Evolutionary conservation across 2,113 vertebrate species (phyloP).

Genomic region (Hemichromis elongatus): DNA sequence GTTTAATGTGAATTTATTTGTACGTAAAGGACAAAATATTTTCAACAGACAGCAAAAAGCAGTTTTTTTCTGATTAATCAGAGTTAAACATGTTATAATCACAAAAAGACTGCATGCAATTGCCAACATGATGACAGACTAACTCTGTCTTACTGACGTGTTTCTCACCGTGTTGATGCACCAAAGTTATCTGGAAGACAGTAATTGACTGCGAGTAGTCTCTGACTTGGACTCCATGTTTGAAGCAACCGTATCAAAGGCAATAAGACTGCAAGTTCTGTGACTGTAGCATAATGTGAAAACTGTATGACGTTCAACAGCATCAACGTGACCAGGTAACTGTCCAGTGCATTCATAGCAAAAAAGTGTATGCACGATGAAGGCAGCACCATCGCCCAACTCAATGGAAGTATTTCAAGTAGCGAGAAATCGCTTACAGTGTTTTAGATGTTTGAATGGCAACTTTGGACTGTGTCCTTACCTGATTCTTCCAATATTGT

Average conservation of each 20-base stretch:
- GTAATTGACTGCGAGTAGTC: background rate
- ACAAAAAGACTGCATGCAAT: background rate
- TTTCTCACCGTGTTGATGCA: background rate
- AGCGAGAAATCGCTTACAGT: background rate
- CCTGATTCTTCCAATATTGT: background rate
- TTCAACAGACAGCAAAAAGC: background rate
- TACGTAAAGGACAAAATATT: background rate
- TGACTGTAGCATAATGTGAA: background rate
- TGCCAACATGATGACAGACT: background rate
- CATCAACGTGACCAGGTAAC: background rate
- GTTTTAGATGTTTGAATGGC: background rate
- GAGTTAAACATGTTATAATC: background rate
- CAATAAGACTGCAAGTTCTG: background rate
- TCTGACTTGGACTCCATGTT: too few relatives aligned
- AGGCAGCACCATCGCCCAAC: background rate
- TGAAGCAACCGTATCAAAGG: background rate
- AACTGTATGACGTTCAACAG: background rate
- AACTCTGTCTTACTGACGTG: too few relatives aligned
- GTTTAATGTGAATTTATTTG: background rate
- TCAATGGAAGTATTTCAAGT: background rate
- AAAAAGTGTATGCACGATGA: background rate
- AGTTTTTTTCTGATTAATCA: background rate
- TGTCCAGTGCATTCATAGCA: background rate
- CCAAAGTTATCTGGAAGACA: fast-evolving
- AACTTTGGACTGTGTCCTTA: background rate